These are phyloP conservation scores for Alloplasta piceator DNA, from an alignment of 2,888 invertebrate species.

Conservation along the genomic window DNA sequence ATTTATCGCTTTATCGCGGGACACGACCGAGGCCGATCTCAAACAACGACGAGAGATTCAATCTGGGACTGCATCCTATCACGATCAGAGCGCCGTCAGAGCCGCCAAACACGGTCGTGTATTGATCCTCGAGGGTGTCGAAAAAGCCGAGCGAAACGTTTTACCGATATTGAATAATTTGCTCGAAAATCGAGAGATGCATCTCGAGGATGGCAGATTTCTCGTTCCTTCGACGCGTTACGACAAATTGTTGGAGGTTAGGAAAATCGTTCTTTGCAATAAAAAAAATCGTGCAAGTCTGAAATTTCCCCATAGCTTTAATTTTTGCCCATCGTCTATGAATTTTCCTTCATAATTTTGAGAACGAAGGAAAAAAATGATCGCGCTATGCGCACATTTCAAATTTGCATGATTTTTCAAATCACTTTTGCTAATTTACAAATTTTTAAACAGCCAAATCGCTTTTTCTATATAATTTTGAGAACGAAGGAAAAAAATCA, in stretches of 20 bases:
- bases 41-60: conserved; percentile 97
- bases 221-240: conserved; percentile 95
- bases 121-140: conserved; percentile 96
- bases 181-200: conserved; percentile 98
- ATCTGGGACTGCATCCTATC: conserved; percentile 94
- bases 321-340: no score
- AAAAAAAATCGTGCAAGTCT: no score
- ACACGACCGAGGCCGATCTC: conserved; percentile 98
- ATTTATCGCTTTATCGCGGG: conserved; percentile 96
- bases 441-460: no score
- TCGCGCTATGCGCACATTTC: no score
- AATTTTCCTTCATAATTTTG: no score
- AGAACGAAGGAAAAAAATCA: no score
- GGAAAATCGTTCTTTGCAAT: conserved; percentile 15
- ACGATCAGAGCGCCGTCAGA: conserved; percentile 97
- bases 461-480: no score
- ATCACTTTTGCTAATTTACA: no score
- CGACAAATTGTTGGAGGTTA: conserved; percentile 93
- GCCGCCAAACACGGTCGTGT: conserved; percentile 96
- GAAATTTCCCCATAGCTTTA: no score
- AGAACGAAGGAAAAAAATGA: no score
- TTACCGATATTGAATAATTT: conserved; percentile 98
- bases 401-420: no score
- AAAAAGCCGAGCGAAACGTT: conserved; percentile 98
- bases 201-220: conserved; percentile 97